These are phyloP conservation scores for Drosophila parabipectinata DNA, from an alignment of 1,140 invertebrate species.

Conservation along the genomic window DNA sequence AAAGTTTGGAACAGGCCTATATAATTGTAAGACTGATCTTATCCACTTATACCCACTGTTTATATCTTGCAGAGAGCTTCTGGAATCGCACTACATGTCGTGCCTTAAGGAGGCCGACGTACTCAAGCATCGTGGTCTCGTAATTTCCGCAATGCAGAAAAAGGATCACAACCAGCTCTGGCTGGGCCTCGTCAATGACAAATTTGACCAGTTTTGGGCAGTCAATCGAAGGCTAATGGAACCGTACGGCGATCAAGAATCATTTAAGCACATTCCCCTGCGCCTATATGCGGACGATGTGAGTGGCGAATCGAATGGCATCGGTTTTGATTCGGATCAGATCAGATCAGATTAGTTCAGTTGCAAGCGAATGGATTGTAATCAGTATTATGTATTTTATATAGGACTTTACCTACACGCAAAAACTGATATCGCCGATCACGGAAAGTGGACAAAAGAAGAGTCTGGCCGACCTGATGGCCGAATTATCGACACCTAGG, in stretches of 20 bases:
- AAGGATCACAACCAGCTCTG: slow-evolving; percentile 99
- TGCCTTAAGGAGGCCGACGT: slow-evolving; percentile 99
- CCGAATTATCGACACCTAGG: slow-evolving; percentile 86
- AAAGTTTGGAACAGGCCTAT: no score
- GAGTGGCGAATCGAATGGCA: slow-evolving; percentile 22
- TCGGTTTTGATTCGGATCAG: not conserved
- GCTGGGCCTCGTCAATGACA: slow-evolving; percentile 97
- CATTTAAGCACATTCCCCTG: slow-evolving; percentile 97
- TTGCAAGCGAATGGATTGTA: slow-evolving; percentile 3
- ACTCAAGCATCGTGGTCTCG: slow-evolving; percentile 95
- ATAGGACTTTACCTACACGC: slow-evolving; percentile 88
- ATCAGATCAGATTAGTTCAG: slow-evolving; percentile 1
- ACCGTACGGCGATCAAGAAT: slow-evolving; percentile 88
- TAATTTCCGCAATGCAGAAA: slow-evolving; percentile 97
- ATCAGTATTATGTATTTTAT: slow-evolving; percentile 6
- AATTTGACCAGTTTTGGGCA: slow-evolving; percentile 99
- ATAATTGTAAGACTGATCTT: no score
- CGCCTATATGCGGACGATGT: slow-evolving; percentile 90
- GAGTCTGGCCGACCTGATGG: slow-evolving; percentile 89
- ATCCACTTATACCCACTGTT: not conserved
- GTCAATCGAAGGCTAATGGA: slow-evolving; percentile 98
- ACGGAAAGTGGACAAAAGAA: slow-evolving; percentile 90
- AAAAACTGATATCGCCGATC: slow-evolving; percentile 91
- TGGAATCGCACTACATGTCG: slow-evolving; percentile 97
- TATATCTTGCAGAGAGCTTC: slow-evolving; percentile 89